Conservation (phyloP, 2,113 vertebrate genomes). For the Lagenorhynchus albirostris region DNA sequence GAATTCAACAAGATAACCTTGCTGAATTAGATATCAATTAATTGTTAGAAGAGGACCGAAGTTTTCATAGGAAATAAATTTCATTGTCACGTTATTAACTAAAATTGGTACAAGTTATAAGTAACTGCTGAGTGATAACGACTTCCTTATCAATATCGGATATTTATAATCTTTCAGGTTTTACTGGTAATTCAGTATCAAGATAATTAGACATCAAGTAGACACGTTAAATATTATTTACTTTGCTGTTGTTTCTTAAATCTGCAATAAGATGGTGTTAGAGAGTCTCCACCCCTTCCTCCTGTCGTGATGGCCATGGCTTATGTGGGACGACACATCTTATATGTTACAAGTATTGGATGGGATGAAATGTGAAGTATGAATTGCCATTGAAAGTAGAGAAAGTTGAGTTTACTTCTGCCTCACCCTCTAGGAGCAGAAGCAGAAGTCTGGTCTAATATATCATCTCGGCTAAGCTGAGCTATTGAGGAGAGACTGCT, state of each 20-base stretch:
- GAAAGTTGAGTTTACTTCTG: background rate
- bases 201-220: slow-evolving; percentile 53
- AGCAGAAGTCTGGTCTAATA: background rate
- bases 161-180: slow-evolving; percentile 52
- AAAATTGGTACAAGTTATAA: background rate
- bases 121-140: background rate
- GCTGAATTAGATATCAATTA: slow-evolving; percentile 56
- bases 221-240: slow-evolving; percentile 43
- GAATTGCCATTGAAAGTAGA: background rate
- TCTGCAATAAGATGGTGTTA: fast-evolving
- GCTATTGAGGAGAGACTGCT: background rate
- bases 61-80: slow-evolving; percentile 59
- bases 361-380: background rate
- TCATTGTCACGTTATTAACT: slow-evolving; percentile 40
- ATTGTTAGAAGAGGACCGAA: slow-evolving; percentile 42
- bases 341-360: no score
- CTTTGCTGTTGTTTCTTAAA: slow-evolving; percentile 11
- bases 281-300: background rate
- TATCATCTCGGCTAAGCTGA: background rate
- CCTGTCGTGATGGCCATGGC: background rate
- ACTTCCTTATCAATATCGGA: slow-evolving; percentile 61
- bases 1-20: slow-evolving; percentile 42
- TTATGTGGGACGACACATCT: background rate
- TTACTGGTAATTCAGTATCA: slow-evolving; percentile 60
- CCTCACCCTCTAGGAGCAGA: background rate